Conservation (phyloP, 2,113 vertebrate species). For the Notiomystis cincta region DNA sequence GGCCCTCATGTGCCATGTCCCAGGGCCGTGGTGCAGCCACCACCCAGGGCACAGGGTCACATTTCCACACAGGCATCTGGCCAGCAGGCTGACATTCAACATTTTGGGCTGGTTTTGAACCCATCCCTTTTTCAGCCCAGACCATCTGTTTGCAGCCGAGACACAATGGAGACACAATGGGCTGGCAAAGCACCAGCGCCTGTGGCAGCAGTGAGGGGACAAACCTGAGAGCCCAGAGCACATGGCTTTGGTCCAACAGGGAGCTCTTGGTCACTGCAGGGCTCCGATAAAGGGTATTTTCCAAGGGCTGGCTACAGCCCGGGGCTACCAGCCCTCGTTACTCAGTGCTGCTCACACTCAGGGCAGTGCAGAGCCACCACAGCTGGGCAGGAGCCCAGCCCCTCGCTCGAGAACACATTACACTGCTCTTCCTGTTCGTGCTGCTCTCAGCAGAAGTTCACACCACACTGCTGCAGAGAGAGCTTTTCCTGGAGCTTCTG, state of each 20-base stretch:
- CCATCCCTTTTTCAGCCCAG: neutral
- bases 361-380: neutral
- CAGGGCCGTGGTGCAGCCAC: fast-evolving
- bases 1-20: too few relatives aligned
- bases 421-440: neutral
- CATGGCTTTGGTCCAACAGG: too few relatives aligned
- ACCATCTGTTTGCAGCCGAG: neutral
- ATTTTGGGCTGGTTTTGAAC: neutral
- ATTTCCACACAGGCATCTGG: neutral
- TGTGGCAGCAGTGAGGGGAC: neutral
- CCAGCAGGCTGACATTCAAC: neutral
- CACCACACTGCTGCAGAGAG: neutral
- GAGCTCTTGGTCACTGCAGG: neutral
- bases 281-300: neutral
- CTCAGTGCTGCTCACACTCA: too few relatives aligned
- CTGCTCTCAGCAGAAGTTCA: neutral
- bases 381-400: neutral
- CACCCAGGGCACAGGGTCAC: fast-evolving
- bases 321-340: too few relatives aligned
- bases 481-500: neutral
- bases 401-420: fast-evolving
- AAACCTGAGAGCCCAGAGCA: neutral
- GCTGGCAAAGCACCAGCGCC: neutral
- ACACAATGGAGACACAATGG: slow-evolving; percentile 1
- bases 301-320: too few relatives aligned